Evolutionary conservation across 2,113 vertebrate genomes (phyloP).

Genomic region (Sapajus apella): DNA sequence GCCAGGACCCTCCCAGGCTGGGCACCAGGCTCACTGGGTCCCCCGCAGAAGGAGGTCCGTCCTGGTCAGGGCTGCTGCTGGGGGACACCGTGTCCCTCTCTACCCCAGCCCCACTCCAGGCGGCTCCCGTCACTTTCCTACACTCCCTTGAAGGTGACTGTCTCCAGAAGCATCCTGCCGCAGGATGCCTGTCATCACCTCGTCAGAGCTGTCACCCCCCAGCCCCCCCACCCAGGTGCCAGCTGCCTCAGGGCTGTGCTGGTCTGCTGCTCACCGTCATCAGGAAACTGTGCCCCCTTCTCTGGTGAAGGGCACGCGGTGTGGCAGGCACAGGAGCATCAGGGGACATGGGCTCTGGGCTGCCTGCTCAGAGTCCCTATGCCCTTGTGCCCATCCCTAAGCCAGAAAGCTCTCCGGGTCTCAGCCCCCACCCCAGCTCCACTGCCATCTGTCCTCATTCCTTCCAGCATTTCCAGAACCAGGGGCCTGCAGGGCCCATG

Average conservation of each 20-base stretch:
- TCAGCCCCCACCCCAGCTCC: background rate
- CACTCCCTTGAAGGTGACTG: constrained; percentile 41
- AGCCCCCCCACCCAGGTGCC: background rate
- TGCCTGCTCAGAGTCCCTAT: background rate
- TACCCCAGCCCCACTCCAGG: fast-evolving
- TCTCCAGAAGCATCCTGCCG: background rate
- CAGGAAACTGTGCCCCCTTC: background rate
- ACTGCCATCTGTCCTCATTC: fast-evolving
- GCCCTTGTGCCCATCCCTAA: background rate
- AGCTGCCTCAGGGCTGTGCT: background rate
- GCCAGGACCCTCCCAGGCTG: too few relatives aligned
- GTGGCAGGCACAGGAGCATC: fast-evolving
- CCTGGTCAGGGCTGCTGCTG: background rate
- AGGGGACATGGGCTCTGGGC: background rate
- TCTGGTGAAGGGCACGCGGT: background rate
- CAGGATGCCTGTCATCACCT: background rate
- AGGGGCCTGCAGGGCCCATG: background rate
- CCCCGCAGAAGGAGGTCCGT: background rate
- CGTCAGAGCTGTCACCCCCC: background rate
- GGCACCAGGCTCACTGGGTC: background rate
- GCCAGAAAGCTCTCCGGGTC: background rate
- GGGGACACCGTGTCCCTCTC: background rate
- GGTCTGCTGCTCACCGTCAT: background rate
- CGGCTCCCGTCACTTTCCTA: background rate
- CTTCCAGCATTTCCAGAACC: background rate